Evolutionary conservation across 2,797 vertebrate species (phyloP).

Genomic region (Notamacropus eugenii): DNA sequence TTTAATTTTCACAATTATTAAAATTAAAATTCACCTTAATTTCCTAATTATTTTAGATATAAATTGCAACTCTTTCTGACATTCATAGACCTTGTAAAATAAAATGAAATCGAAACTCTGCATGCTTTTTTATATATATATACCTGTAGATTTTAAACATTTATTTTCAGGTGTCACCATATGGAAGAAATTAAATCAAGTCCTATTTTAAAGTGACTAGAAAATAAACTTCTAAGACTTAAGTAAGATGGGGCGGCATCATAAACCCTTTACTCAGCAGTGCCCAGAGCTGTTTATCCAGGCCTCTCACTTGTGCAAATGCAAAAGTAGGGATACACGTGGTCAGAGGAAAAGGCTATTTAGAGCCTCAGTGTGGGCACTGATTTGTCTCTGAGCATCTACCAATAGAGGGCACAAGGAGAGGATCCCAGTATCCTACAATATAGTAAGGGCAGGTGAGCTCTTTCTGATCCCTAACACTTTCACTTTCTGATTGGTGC

Average conservation of each 20-base stretch:
- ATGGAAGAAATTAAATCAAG: neutral
- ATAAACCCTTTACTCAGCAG: neutral
- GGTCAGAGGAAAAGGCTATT: neutral
- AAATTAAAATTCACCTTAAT: slow-evolving; percentile 30
- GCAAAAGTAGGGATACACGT: neutral
- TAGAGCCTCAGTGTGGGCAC: neutral
- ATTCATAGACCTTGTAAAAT: slow-evolving; percentile 71
- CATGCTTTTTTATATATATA: neutral
- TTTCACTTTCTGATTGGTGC: neutral
- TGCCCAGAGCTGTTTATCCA: neutral
- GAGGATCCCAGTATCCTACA: slow-evolving; percentile 56
- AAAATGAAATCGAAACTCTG: slow-evolving; percentile 4
- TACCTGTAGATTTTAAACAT: neutral
- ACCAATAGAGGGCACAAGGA: slow-evolving; percentile 80
- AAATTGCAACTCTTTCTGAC: slow-evolving; percentile 29
- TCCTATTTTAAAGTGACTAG: slow-evolving; percentile 28
- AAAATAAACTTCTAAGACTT: slow-evolving; percentile 39
- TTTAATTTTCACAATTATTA: slow-evolving; percentile 54
- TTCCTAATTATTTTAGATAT: slow-evolving; percentile 23
- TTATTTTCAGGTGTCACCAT: slow-evolving; percentile 23
- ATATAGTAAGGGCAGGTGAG: slow-evolving; percentile 32
- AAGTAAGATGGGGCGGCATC: neutral
- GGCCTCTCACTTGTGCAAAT: neutral
- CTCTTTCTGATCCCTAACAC: neutral
- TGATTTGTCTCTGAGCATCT: neutral